phyloP scores from a whole-genome alignment of 2,888 invertebrate genomes.

The Colletes collaris region DNA sequence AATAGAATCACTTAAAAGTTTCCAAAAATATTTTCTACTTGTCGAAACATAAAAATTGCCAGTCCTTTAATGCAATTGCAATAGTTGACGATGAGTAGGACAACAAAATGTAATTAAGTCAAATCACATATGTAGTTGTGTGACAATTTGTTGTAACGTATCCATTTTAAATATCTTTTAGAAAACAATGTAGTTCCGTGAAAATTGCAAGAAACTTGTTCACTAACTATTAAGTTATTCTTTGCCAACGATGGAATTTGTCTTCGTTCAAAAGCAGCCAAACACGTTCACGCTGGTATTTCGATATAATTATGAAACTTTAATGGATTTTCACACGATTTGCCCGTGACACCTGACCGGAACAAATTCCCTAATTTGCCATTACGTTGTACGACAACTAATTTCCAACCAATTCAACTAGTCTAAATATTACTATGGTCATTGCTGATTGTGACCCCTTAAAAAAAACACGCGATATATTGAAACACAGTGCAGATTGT shows the following conservation, averaged over 20 bases:
- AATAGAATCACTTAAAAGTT: no score
- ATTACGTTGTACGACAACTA: constrained; percentile 47
- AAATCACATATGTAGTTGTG: no score
- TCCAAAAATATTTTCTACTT: no score
- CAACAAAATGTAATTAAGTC: no score
- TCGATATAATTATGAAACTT: constrained; percentile 56
- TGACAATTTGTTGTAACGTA: no score
- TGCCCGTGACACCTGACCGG: constrained; percentile 52
- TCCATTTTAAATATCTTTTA: no score
- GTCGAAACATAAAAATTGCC: no score
- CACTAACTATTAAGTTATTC: background rate
- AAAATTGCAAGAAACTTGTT: background rate
- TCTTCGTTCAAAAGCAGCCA: constrained; percentile 33
- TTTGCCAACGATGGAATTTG: constrained; percentile 27
- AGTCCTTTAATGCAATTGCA: no score
- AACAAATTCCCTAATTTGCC: constrained; percentile 53
- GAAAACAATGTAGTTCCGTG: background rate
- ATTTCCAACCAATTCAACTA: constrained; percentile 57
- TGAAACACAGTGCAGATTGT: background rate
- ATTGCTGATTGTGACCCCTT: constrained; percentile 8
- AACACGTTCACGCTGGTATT: constrained; percentile 34
- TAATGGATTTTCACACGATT: constrained; percentile 54
- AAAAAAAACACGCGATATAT: constrained; percentile 14
- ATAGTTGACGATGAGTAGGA: no score
- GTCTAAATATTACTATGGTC: constrained; percentile 29